These are phyloP conservation scores for Oryzias sinensis DNA, from an alignment of 2,797 vertebrate species.

Conservation along the genomic window DNA sequence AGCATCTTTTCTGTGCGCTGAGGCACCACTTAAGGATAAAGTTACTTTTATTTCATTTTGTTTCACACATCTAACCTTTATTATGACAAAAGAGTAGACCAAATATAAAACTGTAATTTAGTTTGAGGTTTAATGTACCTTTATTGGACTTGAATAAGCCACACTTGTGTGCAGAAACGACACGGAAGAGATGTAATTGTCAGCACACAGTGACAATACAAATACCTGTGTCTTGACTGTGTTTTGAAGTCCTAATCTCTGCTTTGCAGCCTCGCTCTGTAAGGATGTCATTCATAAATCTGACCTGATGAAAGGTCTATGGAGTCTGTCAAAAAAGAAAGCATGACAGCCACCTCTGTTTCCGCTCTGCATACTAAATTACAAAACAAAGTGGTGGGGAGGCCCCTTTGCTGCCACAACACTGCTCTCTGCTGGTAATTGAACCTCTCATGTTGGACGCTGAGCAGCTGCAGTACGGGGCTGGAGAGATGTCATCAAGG, in stretches of 20 bases:
- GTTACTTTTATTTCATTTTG: not conserved
- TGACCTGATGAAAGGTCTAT: conserved; percentile 64
- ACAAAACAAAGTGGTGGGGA: conserved; percentile 23
- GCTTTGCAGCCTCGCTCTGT: conserved; percentile 42
- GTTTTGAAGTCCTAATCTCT: conserved; percentile 58
- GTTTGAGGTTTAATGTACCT: not conserved
- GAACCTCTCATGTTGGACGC: conserved; percentile 28
- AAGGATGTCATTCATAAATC: conserved; percentile 55
- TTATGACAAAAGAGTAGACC: too few relatives aligned
- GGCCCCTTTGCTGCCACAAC: conserved; percentile 69
- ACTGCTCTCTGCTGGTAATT: conserved; percentile 81
- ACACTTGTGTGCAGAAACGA: conserved; percentile 2
- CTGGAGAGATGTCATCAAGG: not conserved
- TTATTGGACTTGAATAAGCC: conserved; percentile 9
- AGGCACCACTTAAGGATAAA: conserved; percentile 3
- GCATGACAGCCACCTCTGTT: conserved; percentile 49
- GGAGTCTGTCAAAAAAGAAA: conserved; percentile 58
- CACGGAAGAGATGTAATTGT: not conserved
- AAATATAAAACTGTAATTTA: not conserved
- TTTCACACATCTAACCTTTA: too few relatives aligned
- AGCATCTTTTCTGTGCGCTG: conserved; percentile 5
- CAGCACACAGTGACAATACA: conserved; percentile 17
- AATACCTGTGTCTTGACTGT: conserved; percentile 16
- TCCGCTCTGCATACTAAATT: conserved; percentile 60
- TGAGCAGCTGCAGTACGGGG: conserved; percentile 21